Evolutionary conservation across 2,888 invertebrate genomes (phyloP), one percentile per base, ranked within the genome.

Genomic region (Calameuta idolon): DNA sequence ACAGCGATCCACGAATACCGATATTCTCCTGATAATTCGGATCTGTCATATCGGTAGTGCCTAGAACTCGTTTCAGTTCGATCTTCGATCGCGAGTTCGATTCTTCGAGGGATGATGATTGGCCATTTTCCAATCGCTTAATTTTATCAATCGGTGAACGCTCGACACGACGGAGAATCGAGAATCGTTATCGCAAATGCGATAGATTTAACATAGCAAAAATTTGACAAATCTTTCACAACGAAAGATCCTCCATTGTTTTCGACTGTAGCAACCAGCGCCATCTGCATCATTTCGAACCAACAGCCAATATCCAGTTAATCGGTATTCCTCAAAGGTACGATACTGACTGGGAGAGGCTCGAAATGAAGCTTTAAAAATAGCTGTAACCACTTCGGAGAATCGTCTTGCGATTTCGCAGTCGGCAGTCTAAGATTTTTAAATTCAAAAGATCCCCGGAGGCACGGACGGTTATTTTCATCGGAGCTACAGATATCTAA

Each of bases 11-110:
- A 55, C 55, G 23, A 55, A 55, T 55, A 12, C 30, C 40, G 34
- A 69, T 69, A 37, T 73, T 35, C 12, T 30, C 9, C 15, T 55
- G 77, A 55, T 77, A 75, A 75, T 33, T 69, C 11, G 75, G 69
- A 77, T 77, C 77, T 31, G 77, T 77, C 77, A 77, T 77, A 69
- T 77, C 55, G 71, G 69, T 75, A 40, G 40, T 33, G 37, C 77
- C 68, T 33, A 69, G 15, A 35, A 23, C 34, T 77, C 30, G 34
- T 74, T 31, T 77, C 34, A 74, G n/a, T 69, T 40, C 69, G 15
- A 74, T 35, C 55, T 55, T 55, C 55, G 55, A 55, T 5, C 30
- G 31, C 68, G 75, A 55, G 35, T 35, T 11, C n/a, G 68, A 75
- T 75, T 75, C 30, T 68, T 69, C 55, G 75, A 37, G 55, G 75